Base-by-base conservation (phyloP, 2,888 invertebrate genomes). In the Allolobophora icterica region DNA sequence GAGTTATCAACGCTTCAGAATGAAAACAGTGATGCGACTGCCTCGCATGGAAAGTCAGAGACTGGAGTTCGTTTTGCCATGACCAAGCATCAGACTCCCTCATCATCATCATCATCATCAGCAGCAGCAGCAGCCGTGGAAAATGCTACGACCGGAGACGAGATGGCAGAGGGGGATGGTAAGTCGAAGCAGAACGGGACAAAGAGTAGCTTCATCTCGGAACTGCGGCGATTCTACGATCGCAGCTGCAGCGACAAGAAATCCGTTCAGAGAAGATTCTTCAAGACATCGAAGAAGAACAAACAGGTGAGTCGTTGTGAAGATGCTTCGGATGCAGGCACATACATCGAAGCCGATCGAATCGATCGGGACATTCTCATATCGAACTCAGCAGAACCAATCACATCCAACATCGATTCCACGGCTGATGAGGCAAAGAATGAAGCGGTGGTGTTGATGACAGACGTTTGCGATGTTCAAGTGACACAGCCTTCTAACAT, bases 301-400 rank as follows among this genome's bases (percentile, higher is more conserved):
- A 87, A 87, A 17, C 13, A 38, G 8, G 5, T 8, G 35, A 87
- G 84, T 84, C 5, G 87, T 13, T 17, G 30, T 21, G 35, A 87
- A 8, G 87, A 87, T 34, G 13, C 87, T 4, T 34, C 87, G 24
- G 17, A n/a, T 71, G 30, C n/a, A 17, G 71, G n/a, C 8, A n/a
- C 71, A 8, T 87, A 87, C 87, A 87, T 87, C 87, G 87, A 87
- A 87, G 87, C 87, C 5, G 87, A 87, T 87, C 87, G 87, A 34
- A 87, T 87, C 35, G 87, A 87, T 87, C 34, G 87, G 8, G 87
- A 87, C 35, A 38, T 87, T 17, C 19, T 87, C 35, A 35, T 19
- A 0, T 87, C 87, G 6, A n/a, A 71, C 71, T 87, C 19, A 38
- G 0, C 87, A 24, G 87, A 1, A 87, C 6, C 35, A 24, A 87